phyloP scores from a whole-genome alignment of 1,140 invertebrate genomes.

The Meteorus sp. region DNA sequence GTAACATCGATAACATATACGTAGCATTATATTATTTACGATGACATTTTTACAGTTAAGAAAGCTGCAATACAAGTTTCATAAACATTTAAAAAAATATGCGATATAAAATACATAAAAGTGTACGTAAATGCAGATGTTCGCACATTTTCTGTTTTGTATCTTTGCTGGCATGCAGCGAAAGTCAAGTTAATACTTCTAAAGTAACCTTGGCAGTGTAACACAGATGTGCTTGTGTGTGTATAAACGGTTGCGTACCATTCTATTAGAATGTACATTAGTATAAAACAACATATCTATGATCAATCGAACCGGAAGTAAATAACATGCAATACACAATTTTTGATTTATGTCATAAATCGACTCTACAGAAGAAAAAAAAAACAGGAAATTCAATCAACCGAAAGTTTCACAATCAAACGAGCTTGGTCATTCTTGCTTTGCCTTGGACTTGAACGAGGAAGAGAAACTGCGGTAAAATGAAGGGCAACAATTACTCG shows the following conservation, averaged over 20 bases:
- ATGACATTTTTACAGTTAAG: slow-evolving; percentile 1
- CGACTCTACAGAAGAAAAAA: too few species aligned
- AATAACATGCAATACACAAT: too few species aligned
- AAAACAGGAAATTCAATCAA: too few species aligned
- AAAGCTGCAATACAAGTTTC: too few species aligned
- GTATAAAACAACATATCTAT: too few species aligned
- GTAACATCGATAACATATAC: neutral
- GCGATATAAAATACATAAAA: neutral
- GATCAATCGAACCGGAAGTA: too few species aligned
- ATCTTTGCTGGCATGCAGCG: slow-evolving; percentile 1
- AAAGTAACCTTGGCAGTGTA: neutral
- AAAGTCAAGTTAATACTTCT: neutral
- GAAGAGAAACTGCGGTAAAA: too few species aligned
- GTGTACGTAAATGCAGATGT: neutral
- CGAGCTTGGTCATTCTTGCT: too few species aligned
- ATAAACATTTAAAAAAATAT: neutral
- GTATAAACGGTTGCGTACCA: neutral
- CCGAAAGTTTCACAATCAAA: too few species aligned
- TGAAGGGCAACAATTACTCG: too few species aligned
- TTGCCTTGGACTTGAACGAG: too few species aligned
- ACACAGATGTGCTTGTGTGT: neutral
- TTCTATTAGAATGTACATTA: neutral
- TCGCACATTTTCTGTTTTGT: neutral
- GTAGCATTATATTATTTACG: neutral
- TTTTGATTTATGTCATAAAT: too few species aligned